These are phyloP conservation scores for Variabilichromis moorii DNA, from an alignment of 2,113 vertebrate genomes.

Conservation along the genomic window DNA sequence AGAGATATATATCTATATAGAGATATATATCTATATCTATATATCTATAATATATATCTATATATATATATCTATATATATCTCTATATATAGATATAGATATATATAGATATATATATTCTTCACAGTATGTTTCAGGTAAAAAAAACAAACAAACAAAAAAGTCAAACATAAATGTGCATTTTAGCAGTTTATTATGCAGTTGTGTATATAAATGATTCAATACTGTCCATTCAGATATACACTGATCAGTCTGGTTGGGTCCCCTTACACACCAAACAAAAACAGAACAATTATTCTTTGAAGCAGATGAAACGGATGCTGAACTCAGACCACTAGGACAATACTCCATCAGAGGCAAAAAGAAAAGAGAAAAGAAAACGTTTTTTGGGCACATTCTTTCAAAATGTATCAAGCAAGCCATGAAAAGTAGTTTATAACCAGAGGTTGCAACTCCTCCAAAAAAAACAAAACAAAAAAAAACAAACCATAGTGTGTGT, in stretches of 20 bases:
- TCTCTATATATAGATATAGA: too few species aligned
- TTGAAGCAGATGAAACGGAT: constrained; percentile 51
- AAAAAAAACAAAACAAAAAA: background rate
- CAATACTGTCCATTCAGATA: constrained; percentile 67
- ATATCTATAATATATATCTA: too few species aligned
- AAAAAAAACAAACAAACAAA: background rate
- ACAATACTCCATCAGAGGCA: background rate
- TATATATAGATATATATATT: background rate
- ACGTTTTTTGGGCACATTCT: constrained; percentile 12
- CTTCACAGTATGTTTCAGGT: background rate
- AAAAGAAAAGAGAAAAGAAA: background rate
- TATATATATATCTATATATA: too few species aligned
- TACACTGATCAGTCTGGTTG: constrained; percentile 63
- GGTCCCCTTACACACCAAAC: constrained; percentile 63
- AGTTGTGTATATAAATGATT: constrained; percentile 75
- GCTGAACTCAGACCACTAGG: background rate
- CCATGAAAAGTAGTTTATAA: background rate
- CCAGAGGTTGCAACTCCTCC: background rate
- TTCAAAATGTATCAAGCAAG: background rate
- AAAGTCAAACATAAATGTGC: background rate
- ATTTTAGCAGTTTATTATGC: constrained; percentile 77
- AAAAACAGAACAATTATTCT: constrained; percentile 57
- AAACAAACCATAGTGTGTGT: background rate
- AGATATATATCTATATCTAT: too few species aligned
- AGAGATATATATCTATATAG: too few species aligned